Evolutionary conservation across 2,888 invertebrate species (phyloP), one percentile per base, ranked within the genome.

Genomic region (Eurytoma californica): DNA sequence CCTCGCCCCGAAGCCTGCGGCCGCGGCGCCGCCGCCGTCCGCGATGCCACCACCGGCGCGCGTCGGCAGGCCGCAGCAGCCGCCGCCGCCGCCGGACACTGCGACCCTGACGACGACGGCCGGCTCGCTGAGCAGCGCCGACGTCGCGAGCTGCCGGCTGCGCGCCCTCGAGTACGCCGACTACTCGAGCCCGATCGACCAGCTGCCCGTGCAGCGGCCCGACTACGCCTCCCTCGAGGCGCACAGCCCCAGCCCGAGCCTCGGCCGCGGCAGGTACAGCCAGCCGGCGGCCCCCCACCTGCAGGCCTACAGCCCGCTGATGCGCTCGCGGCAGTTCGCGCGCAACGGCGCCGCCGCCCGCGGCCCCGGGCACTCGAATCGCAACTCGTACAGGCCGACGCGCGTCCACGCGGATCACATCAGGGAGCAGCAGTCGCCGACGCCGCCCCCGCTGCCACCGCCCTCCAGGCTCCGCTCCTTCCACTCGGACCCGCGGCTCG

Each of bases 401-500:
- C 39, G 16, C 53, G 68, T 88, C 12, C 87, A 87, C 51, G 86
- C 87, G 60, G 89, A 89, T 83, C 86, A 88, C 75, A 84, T 89
- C 12, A 86, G 89, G 69, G 88, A 88, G 68, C 86, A 87, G 28
- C 87, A 87, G 16, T 78, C 28, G 28, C 49, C 58, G 65, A 39
- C 57, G 65, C 58, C 65, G 14, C 69, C 51, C n/a, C 77, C 57
- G 28, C 86, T 87, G 14, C 79, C 87, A 28, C 30, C 14, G 24
- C 16, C 47, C 39, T 39, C 39, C n/a, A 67, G 74, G 53, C 72
- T 82, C 18, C 85, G 88, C 73, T 87, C 89, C 0, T 89, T 86
- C 79, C 86, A 89, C 70, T 89, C 89, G 14, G 89, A 89, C 82
- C 89, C 89, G 13, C 84, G 86, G 75, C 82, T 89, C 72, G 85